Evolutionary conservation across 2,888 invertebrate genomes (phyloP), one percentile per base, ranked within the genome.

Genomic region (Biston stratarius): DNA sequence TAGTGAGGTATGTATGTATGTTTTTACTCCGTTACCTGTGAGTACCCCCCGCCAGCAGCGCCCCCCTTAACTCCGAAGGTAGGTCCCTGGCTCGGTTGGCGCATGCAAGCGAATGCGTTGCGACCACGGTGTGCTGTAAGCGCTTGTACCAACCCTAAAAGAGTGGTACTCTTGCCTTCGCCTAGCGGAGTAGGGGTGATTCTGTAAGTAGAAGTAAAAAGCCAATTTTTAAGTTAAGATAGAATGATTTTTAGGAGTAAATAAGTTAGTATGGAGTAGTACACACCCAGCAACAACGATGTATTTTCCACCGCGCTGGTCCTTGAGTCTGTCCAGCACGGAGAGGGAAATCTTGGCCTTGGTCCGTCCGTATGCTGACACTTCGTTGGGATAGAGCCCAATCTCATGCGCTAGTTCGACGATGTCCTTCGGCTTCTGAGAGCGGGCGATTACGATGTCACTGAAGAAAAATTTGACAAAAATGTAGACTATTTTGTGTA

Each of bases 181-280:
- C 99, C 99, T n/a, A 99, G 94, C 0, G 99, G 99, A 0, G 99
- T 99, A 0, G 99, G 99, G 0, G 99, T 99, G 59, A 99, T 99
- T 14, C 98, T 98, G 86, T 12, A 80, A 76, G 14, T 9, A 38
- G 24, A 24, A 3, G 24, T 24, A 3, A 24, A 3, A 24, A 24
- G 24, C 24, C 24, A 24, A 24, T 2, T 1, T 24, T 24, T 24
- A 24, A 3, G 24, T 24, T 24, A 24, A 24, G 24, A 24, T 24
- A 24, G 3, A 24, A 24, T 24, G 24, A 24, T 24, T 24, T 24
- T 24, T 24, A 2, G 3, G 24, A 24, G 24, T 24, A 24, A 24
- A 24, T 24, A 8, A 38, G 38, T 38, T 38, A 38, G 38, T 38
- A 38, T 0, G 6, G 38, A 51, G 36, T n/a, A 38, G 6, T 10